Percentiles rank a stretch among this genome's conserved stretches.
Evolutionary conservation across 2,113 vertebrate species (phyloP).

Genomic region (Pseudorasbora parva): DNA sequence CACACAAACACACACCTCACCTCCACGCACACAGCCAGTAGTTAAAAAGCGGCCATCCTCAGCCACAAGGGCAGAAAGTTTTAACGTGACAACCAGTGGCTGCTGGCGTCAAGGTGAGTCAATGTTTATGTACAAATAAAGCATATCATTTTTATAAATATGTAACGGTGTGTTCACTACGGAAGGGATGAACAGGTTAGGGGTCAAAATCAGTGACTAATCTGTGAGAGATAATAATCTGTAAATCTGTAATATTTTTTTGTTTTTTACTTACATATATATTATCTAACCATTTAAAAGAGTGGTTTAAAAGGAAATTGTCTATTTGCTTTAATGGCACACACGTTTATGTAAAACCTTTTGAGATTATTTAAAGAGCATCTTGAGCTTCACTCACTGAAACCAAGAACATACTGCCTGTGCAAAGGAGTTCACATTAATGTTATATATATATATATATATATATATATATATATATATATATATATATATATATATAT

Average conservation of each 20-base stretch:
- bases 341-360: background rate
- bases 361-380: background rate
- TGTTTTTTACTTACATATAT: too few relatives aligned
- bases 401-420: background rate
- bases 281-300: background rate
- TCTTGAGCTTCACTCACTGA: background rate
- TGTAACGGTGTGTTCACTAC: background rate
- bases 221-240: background rate
- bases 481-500: background rate
- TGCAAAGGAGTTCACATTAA: background rate
- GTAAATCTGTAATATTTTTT: too few relatives aligned
- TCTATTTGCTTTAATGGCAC: background rate
- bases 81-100: background rate
- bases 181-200: background rate
- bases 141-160: conserved; percentile 1
- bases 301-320: background rate
- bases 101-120: background rate
- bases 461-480: background rate
- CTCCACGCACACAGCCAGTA: background rate
- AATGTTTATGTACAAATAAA: background rate
- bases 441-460: background rate
- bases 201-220: background rate
- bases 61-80: background rate
- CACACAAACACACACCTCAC: conserved; percentile 17
- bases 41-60: conserved; percentile 5